These are phyloP conservation scores for Cherax destructor DNA, from an alignment of 1,140 invertebrate genomes.

Conservation along the genomic window DNA sequence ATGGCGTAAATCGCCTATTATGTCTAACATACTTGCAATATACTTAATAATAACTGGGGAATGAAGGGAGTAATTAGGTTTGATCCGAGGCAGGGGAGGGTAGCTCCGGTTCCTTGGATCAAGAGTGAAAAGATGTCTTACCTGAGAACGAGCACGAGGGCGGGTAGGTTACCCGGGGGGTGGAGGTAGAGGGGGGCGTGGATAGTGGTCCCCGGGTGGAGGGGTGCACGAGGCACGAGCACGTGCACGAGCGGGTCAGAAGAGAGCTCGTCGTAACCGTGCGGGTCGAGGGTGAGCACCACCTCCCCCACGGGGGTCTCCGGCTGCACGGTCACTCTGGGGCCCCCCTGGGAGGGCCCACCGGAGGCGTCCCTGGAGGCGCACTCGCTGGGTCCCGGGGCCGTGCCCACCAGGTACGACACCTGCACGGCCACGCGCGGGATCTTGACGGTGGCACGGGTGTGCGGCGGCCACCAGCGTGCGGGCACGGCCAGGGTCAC, in stretches of 20 bases:
- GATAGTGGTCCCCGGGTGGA: slow-evolving; percentile 64
- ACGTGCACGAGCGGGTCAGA: slow-evolving; percentile 67
- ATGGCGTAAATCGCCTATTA: too few species aligned
- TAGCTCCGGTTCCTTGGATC: too few species aligned
- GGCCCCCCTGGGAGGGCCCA: slow-evolving; percentile 42
- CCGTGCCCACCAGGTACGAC: slow-evolving; percentile 68
- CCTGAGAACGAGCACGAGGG: slow-evolving; percentile 67
- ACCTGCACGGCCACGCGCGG: slow-evolving; percentile 65
- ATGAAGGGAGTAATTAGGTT: too few species aligned
- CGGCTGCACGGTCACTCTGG: slow-evolving; percentile 70
- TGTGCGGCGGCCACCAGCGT: slow-evolving; percentile 89
- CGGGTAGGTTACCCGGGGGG: slow-evolving; percentile 69
- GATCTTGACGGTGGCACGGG: slow-evolving; percentile 73
- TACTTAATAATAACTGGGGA: too few species aligned
- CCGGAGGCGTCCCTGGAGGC: slow-evolving; percentile 33
- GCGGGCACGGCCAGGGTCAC: slow-evolving; percentile 87
- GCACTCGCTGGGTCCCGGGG: slow-evolving; percentile 64
- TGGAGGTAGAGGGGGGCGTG: slow-evolving; percentile 70
- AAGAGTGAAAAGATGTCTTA: slow-evolving; percentile 2
- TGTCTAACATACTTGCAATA: too few species aligned
- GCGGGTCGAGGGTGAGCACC: slow-evolving; percentile 58
- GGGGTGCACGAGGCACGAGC: slow-evolving; percentile 59
- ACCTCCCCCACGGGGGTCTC: slow-evolving; percentile 67
- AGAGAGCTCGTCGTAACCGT: slow-evolving; percentile 62
- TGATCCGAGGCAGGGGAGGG: too few species aligned